Evolutionary conservation across 2,797 vertebrate genomes (phyloP), one percentile per base, ranked within the genome.

Genomic region (Arctocebus calabarensis): DNA sequence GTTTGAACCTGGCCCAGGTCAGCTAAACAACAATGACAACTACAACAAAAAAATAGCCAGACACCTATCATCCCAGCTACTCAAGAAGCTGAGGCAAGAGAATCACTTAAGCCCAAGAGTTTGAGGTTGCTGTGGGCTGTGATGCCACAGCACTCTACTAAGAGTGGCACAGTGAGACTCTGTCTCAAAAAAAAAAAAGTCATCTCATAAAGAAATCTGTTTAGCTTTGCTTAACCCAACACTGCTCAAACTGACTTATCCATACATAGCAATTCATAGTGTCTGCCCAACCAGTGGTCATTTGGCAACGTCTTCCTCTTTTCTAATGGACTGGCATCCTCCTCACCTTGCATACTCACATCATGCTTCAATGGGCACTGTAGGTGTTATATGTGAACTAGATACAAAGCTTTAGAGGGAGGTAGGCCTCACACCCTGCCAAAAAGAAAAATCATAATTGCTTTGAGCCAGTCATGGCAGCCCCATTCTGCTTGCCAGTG

Each of bases 341-440:
- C 9, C 12, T 2, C 3, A 6, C 34, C 12, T 14, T 29, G 3
- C 20, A 25, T 1, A 22, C 9, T 37, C 16, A 23, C 40, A 40
- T 40, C 32, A 40, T 82, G 52, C 45, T 48, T 77, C 32, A 34
- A 40, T 40, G 40, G 40, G 40, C 40, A 40, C 3, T 40, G 40
- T 40, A 40, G 40, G 40, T 40, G 40, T 40, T 40, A 40, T 40
- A 40, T 3, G 5, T 40, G 40, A 40, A 40, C 40, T 40, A 40
- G 40, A 40, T 40, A 5, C 40, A 40, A 40, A 40, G 5, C 40
- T 40, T 40, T 40, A 40, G 40, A 13, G 34, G 27, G 14, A 83
- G 45, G 43, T 10, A 25, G n/a, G 57, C 4, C 4, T 86, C 45
- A 55, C 20, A 10, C 29, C 25, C 29, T 64, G 25, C 5, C 40